Percentiles rank a stretch among this genome's conserved stretches.
Evolutionary conservation across 2,888 invertebrate genomes (phyloP).

Genomic region (Muschampia plurimacula): DNA sequence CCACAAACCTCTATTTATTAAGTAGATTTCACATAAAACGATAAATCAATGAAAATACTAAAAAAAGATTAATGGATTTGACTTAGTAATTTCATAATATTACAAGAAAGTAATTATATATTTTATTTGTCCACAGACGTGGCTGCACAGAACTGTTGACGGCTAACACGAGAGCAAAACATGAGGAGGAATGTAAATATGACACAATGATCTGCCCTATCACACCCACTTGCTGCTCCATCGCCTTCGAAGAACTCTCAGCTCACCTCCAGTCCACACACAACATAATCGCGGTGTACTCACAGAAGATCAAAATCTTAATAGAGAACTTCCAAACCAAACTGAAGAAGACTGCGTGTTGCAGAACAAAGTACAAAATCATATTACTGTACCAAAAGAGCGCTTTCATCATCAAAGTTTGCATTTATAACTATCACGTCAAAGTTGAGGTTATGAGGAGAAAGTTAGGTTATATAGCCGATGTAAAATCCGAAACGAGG

Average conservation of each 20-base stretch:
- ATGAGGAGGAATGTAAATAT: constrained; percentile 78
- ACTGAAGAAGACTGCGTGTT: constrained; percentile 78
- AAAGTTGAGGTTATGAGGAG: constrained; percentile 78
- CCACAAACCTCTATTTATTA: too few species aligned
- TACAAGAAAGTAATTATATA: background rate
- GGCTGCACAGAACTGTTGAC: constrained; percentile 79
- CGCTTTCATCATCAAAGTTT: constrained; percentile 81
- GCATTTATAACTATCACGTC: constrained; percentile 80
- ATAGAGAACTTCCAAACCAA: constrained; percentile 82
- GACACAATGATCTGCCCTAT: constrained; percentile 80
- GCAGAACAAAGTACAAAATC: constrained; percentile 80
- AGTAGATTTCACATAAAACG: too few species aligned
- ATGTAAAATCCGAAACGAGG: constrained; percentile 68
- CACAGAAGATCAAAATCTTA: constrained; percentile 79
- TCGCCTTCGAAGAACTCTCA: constrained; percentile 76
- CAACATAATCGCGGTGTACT: constrained; percentile 79
- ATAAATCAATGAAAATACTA: too few species aligned
- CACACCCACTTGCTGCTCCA: constrained; percentile 74
- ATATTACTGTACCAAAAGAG: constrained; percentile 77
- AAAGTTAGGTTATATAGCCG: constrained; percentile 76
- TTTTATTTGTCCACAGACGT: constrained; percentile 67
- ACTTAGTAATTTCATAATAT: background rate
- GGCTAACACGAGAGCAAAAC: constrained; percentile 69
- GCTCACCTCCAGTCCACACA: constrained; percentile 72
- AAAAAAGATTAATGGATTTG: too few species aligned